These are phyloP conservation scores for Ploceus nigricollis DNA, from an alignment of 2,113 vertebrate genomes.

Conservation along the genomic window DNA sequence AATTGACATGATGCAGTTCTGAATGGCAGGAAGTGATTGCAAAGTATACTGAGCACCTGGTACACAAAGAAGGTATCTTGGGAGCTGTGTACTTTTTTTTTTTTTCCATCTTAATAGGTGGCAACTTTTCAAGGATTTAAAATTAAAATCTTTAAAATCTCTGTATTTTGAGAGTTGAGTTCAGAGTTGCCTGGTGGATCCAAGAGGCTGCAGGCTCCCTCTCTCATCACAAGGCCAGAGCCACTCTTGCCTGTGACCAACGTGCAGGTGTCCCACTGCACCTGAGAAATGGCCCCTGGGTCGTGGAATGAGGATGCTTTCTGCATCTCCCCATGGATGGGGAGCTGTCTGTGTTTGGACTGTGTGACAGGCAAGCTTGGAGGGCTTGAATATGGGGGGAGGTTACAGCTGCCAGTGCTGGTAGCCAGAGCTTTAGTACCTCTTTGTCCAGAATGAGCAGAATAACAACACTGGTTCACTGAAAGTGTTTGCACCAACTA, in stretches of 20 bases:
- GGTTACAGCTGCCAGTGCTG: not conserved
- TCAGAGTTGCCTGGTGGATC: not conserved
- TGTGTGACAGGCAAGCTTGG: rapidly evolving
- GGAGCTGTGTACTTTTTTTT: not conserved
- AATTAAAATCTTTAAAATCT: not conserved
- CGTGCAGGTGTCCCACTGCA: rapidly evolving
- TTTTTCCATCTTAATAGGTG: not conserved
- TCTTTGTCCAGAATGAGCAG: not conserved
- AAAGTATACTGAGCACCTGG: not conserved
- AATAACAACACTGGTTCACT: not conserved
- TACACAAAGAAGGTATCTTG: not conserved
- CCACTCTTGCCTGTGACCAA: not conserved
- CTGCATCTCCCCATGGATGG: rapidly evolving
- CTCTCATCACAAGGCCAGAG: rapidly evolving
- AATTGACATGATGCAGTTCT: not conserved
- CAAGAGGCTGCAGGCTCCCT: not conserved
- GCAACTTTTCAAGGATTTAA: not conserved
- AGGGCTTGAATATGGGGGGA: not conserved
- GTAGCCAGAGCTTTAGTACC: not conserved
- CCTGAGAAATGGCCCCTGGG: not conserved
- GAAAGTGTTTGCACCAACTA: not conserved
- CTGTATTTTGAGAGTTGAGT: not conserved
- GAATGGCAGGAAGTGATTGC: not conserved
- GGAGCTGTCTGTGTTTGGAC: not conserved
- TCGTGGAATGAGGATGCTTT: not conserved